Base-by-base conservation (phyloP, 2,797 vertebrate genomes). In the Phaenicophaeus curvirostris region DNA sequence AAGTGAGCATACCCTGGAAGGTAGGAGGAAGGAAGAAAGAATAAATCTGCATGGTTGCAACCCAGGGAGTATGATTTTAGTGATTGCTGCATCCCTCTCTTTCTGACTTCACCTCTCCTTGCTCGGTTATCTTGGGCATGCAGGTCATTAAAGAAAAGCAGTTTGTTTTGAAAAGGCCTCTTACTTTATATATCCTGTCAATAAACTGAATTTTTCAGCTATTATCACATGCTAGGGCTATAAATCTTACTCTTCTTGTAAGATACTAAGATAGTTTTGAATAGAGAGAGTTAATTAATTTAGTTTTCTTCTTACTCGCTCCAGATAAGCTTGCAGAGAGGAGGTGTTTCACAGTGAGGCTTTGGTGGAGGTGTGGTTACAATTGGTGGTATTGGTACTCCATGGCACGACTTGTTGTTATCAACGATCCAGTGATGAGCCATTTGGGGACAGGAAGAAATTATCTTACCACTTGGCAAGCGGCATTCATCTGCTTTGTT, bases 401-500 rank as follows among this genome's bases (percentile, higher is more conserved):
- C 69, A 59, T 97, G 97, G 54, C 84, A 92, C 0, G 95, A 58
- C 66, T 96, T 77, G 27, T 92, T 39, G 1, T 90, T 50, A 11
- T 41, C 55, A 77, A 98, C 96, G 11, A 94, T 96, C 98, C 98
- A 98, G 92, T 96, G 77, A 55, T 84, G 13, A 13, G 98, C 93
- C 98, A 98, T 98, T 23, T 94, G 30, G 0, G 98, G 96, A 90
- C 98, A 98, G 62, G 97, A 97, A 58, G 97, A 37, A 11, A 93
- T 96, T 13, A 96, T 81, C 2, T 89, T 30, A 0, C 98, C 98
- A 33, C 66, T 91, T 2, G 98, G 98, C 79, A 98, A 84, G 54
- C 98, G 98, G 13, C 98, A 98, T 20, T 98, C 98, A 5, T 98
- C 98, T 72, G 8, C 87, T 58, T 19, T 85, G 55, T 97, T 75